These are phyloP conservation scores for Rutilus rutilus DNA, from an alignment of 2,113 vertebrate species.

Conservation along the genomic window DNA sequence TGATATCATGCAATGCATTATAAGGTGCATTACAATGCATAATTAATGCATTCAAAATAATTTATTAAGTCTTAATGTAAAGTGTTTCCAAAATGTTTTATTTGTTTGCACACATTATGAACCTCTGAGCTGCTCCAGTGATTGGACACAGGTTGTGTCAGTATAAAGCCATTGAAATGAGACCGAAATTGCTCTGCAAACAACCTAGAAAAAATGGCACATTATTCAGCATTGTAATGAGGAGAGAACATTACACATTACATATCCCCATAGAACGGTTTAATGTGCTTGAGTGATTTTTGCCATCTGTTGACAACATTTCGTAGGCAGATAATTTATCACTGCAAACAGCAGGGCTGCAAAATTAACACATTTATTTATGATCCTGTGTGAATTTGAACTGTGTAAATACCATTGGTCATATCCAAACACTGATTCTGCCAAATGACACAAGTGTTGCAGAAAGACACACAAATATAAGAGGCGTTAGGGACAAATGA, in stretches of 20 bases:
- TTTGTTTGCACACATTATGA: neutral
- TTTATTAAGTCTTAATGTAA: too few relatives aligned
- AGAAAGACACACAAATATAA: conserved; percentile 1
- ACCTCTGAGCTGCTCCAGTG: neutral
- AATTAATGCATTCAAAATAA: too few relatives aligned
- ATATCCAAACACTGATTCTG: conserved; percentile 25
- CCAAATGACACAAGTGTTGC: conserved; percentile 30
- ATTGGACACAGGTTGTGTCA: conserved; percentile 7
- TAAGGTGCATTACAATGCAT: too few relatives aligned
- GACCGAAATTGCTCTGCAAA: conserved; percentile 55
- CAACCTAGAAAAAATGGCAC: conserved; percentile 64
- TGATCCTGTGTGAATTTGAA: conserved; percentile 61
- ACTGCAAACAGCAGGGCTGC: conserved; percentile 64
- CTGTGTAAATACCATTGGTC: conserved; percentile 63
- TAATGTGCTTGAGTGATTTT: conserved; percentile 69
- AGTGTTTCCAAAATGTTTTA: too few relatives aligned
- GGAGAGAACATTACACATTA: conserved; percentile 61
- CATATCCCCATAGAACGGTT: conserved; percentile 67
- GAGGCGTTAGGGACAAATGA: conserved; percentile 16
- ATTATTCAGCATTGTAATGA: conserved; percentile 69
- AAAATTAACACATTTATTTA: conserved; percentile 71
- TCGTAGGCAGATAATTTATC: conserved; percentile 70
- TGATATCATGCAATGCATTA: too few relatives aligned
- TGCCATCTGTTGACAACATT: conserved; percentile 78
- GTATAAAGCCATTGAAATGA: conserved; percentile 7